Evolutionary conservation across 2,888 invertebrate species (phyloP).

Genomic region (Diaperis boleti): DNA sequence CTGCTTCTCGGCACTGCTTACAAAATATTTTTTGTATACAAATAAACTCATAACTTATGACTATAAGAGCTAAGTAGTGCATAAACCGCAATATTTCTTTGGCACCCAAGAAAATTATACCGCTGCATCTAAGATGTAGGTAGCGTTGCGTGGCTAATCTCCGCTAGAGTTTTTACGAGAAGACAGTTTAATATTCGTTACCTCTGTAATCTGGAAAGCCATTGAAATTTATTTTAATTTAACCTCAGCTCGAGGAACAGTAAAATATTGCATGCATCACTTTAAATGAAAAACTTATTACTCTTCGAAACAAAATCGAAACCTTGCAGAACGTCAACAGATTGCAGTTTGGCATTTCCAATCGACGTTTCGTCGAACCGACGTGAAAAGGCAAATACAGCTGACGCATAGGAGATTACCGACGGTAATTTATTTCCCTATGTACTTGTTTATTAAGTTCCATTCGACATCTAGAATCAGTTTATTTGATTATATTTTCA

Average conservation of each 20-base stretch:
- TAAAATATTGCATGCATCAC: background rate
- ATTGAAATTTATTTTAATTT: conserved; percentile 34
- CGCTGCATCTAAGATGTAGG: too few species aligned
- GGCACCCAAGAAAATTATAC: too few species aligned
- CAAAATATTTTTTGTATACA: too few species aligned
- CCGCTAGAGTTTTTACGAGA: conserved; percentile 6
- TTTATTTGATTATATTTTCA: conserved; percentile 62
- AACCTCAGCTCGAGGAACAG: background rate
- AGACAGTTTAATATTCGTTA: conserved; percentile 31
- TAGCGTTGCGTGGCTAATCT: conserved; percentile 27
- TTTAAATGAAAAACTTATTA: background rate
- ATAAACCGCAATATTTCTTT: too few species aligned
- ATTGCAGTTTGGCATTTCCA: background rate
- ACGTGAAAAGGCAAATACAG: conserved; percentile 10
- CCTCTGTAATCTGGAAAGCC: conserved; percentile 14
- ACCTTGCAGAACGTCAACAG: background rate
- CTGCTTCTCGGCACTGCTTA: too few species aligned
- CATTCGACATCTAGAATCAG: conserved; percentile 59
- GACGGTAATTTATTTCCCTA: conserved; percentile 36
- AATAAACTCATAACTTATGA: too few species aligned
- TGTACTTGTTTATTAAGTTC: conserved; percentile 53
- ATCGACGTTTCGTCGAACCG: conserved; percentile 8
- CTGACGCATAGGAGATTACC: conserved; percentile 23
- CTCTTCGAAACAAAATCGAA: background rate
- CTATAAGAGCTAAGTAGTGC: too few species aligned